Percentiles rank a stretch among this genome's conserved stretches.
Conservation (phyloP, 2,113 vertebrate genomes). For the Aegithalos caudatus region DNA sequence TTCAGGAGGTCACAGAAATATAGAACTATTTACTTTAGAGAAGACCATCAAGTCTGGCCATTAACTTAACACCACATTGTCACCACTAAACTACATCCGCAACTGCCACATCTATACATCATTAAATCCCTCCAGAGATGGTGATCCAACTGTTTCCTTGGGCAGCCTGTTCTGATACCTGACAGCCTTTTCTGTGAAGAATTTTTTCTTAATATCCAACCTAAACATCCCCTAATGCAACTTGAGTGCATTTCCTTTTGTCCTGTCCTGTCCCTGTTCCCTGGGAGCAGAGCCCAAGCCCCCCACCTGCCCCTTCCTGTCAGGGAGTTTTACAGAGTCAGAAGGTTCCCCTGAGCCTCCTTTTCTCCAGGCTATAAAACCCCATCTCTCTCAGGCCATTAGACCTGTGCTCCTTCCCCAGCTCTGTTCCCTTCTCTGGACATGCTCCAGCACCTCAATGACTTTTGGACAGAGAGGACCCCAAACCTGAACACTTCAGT, state of each 20-base stretch:
- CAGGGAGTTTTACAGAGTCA: neutral
- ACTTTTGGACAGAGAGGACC: neutral
- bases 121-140: neutral
- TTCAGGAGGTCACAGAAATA: neutral
- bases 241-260: neutral
- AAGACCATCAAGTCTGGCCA: neutral
- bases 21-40: neutral
- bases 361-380: neutral
- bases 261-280: neutral
- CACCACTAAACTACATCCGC: neutral
- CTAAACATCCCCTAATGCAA: neutral
- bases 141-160: neutral
- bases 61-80: too few relatives aligned
- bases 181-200: neutral
- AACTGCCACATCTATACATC: neutral
- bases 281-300: neutral
- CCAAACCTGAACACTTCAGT: neutral
- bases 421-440: neutral
- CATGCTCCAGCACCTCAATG: neutral
- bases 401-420: neutral
- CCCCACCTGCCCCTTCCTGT: rapidly evolving
- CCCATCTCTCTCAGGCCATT: neutral
- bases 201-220: neutral
- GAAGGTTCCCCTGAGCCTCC: neutral
- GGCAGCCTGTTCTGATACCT: neutral